Evolutionary conservation across 2,797 vertebrate species (phyloP).

Genomic region (Centropyge bicolor): DNA sequence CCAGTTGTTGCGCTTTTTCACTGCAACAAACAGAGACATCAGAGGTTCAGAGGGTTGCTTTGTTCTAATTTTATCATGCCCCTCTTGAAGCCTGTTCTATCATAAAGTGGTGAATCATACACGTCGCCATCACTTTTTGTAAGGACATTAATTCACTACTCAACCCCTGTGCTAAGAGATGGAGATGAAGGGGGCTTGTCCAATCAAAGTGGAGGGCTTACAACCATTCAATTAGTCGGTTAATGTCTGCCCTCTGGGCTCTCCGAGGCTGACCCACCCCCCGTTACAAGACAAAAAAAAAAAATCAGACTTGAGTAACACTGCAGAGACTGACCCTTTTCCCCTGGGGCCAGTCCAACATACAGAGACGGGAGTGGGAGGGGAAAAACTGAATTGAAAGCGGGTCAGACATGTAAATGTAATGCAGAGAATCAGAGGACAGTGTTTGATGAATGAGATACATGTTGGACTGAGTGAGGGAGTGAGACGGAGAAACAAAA

Average conservation of each 20-base stretch:
- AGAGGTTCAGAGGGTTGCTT: not conserved
- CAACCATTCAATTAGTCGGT: slow-evolving; percentile 76
- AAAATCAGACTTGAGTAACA: slow-evolving; percentile 57
- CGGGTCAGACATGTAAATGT: slow-evolving; percentile 32
- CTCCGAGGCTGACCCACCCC: slow-evolving; percentile 39
- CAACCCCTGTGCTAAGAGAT: slow-evolving; percentile 34
- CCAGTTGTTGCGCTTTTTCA: slow-evolving; percentile 98
- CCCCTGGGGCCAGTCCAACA: slow-evolving; percentile 43
- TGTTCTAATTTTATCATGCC: not conserved
- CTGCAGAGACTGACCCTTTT: slow-evolving; percentile 20
- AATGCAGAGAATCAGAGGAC: not conserved
- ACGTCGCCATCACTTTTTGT: slow-evolving; percentile 37
- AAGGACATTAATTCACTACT: slow-evolving; percentile 47
- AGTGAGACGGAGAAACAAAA: not conserved
- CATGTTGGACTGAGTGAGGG: not conserved
- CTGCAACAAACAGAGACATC: slow-evolving; percentile 76
- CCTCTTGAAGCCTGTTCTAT: slow-evolving; percentile 9
- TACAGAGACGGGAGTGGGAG: slow-evolving; percentile 13
- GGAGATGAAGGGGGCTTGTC: slow-evolving; percentile 39
- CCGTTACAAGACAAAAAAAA: slow-evolving; percentile 33
- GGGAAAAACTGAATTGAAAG: slow-evolving; percentile 11
- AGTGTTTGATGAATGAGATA: slow-evolving; percentile 31
- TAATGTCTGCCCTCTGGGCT: slow-evolving; percentile 70
- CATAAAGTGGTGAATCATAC: slow-evolving; percentile 46
- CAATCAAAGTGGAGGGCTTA: slow-evolving; percentile 66